These are phyloP conservation scores for Austrofundulus limnaeus DNA, from an alignment of 2,113 vertebrate species.

Conservation along the genomic window DNA sequence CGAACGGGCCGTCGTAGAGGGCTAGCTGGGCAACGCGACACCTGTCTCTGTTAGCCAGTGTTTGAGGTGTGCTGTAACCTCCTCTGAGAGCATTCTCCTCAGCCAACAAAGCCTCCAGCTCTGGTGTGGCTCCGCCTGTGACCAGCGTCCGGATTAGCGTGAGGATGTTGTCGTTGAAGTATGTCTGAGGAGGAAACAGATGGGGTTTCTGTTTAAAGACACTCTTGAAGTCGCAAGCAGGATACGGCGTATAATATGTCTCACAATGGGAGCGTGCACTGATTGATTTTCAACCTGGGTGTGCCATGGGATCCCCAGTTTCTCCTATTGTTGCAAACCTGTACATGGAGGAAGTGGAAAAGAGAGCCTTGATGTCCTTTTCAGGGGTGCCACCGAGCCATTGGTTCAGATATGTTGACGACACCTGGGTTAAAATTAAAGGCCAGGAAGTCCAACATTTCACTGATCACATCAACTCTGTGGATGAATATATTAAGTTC, in stretches of 20 bases:
- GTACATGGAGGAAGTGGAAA: too few relatives aligned
- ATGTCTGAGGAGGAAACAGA: slow-evolving; percentile 87
- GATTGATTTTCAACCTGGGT: too few relatives aligned
- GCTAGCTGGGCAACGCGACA: slow-evolving; percentile 97
- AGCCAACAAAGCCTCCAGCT: slow-evolving; percentile 94
- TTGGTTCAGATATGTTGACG: too few relatives aligned
- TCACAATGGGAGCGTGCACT: too few relatives aligned
- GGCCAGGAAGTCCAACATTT: too few relatives aligned
- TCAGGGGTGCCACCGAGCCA: too few relatives aligned
- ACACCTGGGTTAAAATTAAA: too few relatives aligned
- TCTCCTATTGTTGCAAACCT: too few relatives aligned
- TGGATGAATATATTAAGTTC: too few relatives aligned
- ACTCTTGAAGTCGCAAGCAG: slow-evolving; percentile 75
- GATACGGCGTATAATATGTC: slow-evolving; percentile 11
- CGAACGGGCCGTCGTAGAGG: slow-evolving; percentile 96
- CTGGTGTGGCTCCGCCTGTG: slow-evolving; percentile 96
- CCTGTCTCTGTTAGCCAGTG: slow-evolving; percentile 96
- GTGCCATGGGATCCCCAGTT: too few relatives aligned
- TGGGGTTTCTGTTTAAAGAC: slow-evolving; percentile 72
- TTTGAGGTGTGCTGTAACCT: slow-evolving; percentile 98
- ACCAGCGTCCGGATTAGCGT: slow-evolving; percentile 98
- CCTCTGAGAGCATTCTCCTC: slow-evolving; percentile 95
- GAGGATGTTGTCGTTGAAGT: slow-evolving; percentile 99
- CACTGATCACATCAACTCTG: too few relatives aligned
- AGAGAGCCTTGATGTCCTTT: too few relatives aligned